A percentile compares a stretch with the other conserved stretches of the same genome.
Conservation (phyloP, 1,140 invertebrate genomes). For the Microplitis demolitor region DNA sequence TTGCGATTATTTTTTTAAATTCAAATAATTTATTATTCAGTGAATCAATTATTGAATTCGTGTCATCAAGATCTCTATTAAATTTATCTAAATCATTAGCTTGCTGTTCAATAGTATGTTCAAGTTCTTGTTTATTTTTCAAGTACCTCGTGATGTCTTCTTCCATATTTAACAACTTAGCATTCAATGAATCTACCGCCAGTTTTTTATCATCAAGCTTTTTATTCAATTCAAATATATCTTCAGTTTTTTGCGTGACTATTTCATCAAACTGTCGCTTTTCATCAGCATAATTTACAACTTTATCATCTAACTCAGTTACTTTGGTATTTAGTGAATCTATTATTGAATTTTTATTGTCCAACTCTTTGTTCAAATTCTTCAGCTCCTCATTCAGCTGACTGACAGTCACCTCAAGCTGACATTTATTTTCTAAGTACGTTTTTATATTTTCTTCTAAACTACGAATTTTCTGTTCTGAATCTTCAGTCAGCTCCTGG, state of each 20-base stretch:
- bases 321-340: not conserved
- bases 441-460: not conserved
- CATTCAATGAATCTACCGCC: not conserved
- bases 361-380: not conserved
- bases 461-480: not conserved
- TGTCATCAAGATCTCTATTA: too few species aligned
- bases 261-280: slow-evolving; percentile 10
- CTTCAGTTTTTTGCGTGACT: not conserved
- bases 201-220: not conserved
- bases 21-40: too few species aligned
- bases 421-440: not conserved
- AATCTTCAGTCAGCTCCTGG: not conserved
- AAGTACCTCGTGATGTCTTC: too few species aligned
- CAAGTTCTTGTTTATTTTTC: not conserved
- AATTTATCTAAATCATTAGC: not conserved
- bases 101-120: not conserved
- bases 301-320: not conserved
- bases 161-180: not conserved
- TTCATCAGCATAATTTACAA: not conserved
- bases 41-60: too few species aligned
- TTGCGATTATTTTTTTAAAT: too few species aligned
- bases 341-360: not conserved
- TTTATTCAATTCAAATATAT: not conserved
- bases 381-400: not conserved
- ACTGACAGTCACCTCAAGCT: not conserved